Percentiles rank a stretch among this genome's conserved stretches.
Evolutionary conservation across 1,140 invertebrate genomes (phyloP).

Genomic region (Ceratoteleas bidentatus): DNA sequence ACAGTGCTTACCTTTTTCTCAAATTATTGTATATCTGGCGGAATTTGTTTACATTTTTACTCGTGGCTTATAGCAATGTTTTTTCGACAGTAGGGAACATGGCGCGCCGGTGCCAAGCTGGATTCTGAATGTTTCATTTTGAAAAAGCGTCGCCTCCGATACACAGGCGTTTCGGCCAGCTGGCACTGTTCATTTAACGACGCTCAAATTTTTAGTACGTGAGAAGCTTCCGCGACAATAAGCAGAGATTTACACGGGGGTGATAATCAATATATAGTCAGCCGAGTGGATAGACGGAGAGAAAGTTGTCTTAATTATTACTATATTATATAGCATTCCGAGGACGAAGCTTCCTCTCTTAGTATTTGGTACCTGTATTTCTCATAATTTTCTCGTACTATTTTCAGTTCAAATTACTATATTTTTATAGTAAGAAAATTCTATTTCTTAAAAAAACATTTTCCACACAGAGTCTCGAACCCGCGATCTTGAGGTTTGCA

Average conservation of each 20-base stretch:
- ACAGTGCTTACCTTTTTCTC: too few relatives aligned
- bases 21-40: not conserved
- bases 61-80: not conserved
- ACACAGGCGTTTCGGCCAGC: constrained; percentile 11
- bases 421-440: too few relatives aligned
- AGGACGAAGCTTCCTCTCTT: too few relatives aligned
- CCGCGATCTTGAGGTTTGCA: too few relatives aligned
- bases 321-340: too few relatives aligned
- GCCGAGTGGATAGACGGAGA: too few relatives aligned
- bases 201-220: constrained; percentile 10
- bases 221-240: constrained; percentile 22
- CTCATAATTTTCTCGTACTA: too few relatives aligned
- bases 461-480: too few relatives aligned
- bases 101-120: not conserved
- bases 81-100: not conserved
- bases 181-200: constrained; percentile 13
- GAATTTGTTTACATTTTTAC: not conserved
- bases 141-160: constrained; percentile 8
- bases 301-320: too few relatives aligned
- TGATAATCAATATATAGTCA: constrained; percentile 41
- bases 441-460: too few relatives aligned
- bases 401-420: too few relatives aligned
- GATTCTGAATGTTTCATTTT: constrained; percentile 10
- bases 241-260: constrained; percentile 23
- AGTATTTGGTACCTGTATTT: too few relatives aligned